phyloP scores from a whole-genome alignment of 1,140 invertebrate genomes.

The Asbolus verrucosus region DNA sequence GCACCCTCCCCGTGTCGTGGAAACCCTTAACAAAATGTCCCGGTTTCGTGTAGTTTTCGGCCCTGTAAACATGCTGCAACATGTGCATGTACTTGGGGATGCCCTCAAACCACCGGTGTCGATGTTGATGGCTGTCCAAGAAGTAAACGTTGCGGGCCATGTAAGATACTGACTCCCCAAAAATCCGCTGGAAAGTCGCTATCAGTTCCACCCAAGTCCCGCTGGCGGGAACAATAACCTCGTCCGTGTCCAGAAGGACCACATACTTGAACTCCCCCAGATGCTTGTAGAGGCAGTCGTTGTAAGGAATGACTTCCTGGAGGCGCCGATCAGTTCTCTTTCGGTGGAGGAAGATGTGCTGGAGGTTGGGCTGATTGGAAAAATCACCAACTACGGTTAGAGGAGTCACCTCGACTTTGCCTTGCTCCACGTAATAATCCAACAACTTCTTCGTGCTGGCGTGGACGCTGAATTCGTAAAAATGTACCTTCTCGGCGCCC shows the following conservation, averaged over 20 bases:
- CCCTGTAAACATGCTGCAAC: constrained; percentile 90
- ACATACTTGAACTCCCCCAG: constrained; percentile 91
- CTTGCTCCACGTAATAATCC: constrained; percentile 76
- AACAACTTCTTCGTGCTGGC: constrained; percentile 91
- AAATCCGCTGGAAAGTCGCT: constrained; percentile 62
- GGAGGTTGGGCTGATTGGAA: constrained; percentile 87
- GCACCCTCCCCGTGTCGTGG: constrained; percentile 88
- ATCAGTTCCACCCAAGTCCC: constrained; percentile 84
- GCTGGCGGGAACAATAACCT: constrained; percentile 92
- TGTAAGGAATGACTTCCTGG: constrained; percentile 95
- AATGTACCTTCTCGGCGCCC: constrained; percentile 91
- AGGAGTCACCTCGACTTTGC: constrained; percentile 80
- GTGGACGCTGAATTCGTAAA: constrained; percentile 91
- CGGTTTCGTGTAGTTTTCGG: constrained; percentile 90
- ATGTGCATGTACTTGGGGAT: constrained; percentile 92
- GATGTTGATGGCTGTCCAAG: constrained; percentile 86
- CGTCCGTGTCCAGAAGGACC: constrained; percentile 90
- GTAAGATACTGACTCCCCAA: constrained; percentile 76
- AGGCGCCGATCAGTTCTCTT: constrained; percentile 89
- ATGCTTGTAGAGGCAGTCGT: constrained; percentile 94
- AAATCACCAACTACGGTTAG: constrained; percentile 89
- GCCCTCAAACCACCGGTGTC: constrained; percentile 82
- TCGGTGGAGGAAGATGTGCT: constrained; percentile 88
- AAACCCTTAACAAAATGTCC: constrained; percentile 94
- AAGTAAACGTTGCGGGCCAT: constrained; percentile 95